Evolutionary conservation across 2,888 invertebrate species (phyloP).

Genomic region (Microctonus brassicae): DNA sequence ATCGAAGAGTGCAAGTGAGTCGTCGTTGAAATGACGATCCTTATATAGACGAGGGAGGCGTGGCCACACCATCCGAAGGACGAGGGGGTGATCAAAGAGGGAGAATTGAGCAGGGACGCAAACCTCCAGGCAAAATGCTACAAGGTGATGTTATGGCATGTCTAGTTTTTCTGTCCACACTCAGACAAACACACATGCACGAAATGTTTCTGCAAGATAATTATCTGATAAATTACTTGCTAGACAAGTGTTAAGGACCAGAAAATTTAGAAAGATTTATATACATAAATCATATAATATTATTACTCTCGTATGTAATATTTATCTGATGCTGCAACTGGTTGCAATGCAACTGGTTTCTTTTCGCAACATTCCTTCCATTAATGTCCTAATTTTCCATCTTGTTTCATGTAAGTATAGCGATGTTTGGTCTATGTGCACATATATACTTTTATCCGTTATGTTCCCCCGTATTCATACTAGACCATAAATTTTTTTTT

Average conservation of each 20-base stretch:
- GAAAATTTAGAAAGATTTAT: too few species aligned
- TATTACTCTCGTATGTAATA: too few species aligned
- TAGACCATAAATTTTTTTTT: too few species aligned
- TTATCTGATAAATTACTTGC: too few species aligned
- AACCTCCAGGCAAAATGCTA: constrained; percentile 19
- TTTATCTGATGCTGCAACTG: constrained; percentile 50
- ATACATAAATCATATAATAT: too few species aligned
- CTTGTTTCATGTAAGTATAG: too few species aligned
- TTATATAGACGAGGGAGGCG: constrained; percentile 67
- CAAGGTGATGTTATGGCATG: constrained; percentile 24
- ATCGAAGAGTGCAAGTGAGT: constrained; percentile 60
- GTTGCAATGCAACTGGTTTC: constrained; percentile 62
- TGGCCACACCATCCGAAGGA: constrained; percentile 54
- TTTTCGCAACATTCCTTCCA: constrained; percentile 15
- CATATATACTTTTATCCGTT: too few species aligned
- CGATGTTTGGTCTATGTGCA: too few species aligned
- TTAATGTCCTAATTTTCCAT: neutral
- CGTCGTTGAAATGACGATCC: constrained; percentile 51
- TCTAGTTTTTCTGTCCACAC: neutral
- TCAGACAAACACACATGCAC: too few species aligned
- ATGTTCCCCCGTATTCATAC: too few species aligned
- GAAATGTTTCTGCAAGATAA: too few species aligned
- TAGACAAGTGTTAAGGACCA: too few species aligned
- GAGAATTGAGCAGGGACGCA: constrained; percentile 23
- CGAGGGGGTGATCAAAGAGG: constrained; percentile 5